These are phyloP conservation scores for Bombus impatiens DNA, from an alignment of 1,140 invertebrate genomes.

Conservation along the genomic window DNA sequence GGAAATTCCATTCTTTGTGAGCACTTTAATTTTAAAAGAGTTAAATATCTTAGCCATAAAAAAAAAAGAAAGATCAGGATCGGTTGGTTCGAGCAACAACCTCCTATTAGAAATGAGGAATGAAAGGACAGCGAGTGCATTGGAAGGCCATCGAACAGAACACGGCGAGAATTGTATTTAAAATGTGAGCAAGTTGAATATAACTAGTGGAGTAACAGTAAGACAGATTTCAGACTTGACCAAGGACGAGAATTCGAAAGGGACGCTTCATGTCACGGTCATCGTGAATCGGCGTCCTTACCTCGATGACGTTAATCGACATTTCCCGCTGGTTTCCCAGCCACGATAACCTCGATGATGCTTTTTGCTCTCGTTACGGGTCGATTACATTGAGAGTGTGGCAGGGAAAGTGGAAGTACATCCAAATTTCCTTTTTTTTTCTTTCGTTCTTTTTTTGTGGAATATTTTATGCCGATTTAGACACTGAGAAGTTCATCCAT, in stretches of 20 bases:
- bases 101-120: background rate
- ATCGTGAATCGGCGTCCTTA: constrained; percentile 39
- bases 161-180: background rate
- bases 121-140: constrained; percentile 16
- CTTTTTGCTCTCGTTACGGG: background rate
- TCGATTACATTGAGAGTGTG: background rate
- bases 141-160: constrained; percentile 3
- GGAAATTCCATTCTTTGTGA: too few species aligned
- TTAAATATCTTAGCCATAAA: background rate
- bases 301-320: constrained; percentile 46
- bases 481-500: too few species aligned
- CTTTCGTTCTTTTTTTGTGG: background rate
- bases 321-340: constrained; percentile 6
- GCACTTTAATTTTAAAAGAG: background rate
- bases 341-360: background rate
- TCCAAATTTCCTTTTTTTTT: background rate
- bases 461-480: too few species aligned
- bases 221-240: constrained; percentile 31
- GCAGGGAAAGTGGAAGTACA: background rate
- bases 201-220: constrained; percentile 25
- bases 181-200: background rate
- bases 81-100: background rate
- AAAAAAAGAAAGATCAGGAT: background rate
- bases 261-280: constrained; percentile 58
- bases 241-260: constrained; percentile 64